Percentiles rank a stretch among this genome's conserved stretches.
phyloP scores from a whole-genome alignment of 2,113 vertebrate species.

The Pseudorasbora parva region DNA sequence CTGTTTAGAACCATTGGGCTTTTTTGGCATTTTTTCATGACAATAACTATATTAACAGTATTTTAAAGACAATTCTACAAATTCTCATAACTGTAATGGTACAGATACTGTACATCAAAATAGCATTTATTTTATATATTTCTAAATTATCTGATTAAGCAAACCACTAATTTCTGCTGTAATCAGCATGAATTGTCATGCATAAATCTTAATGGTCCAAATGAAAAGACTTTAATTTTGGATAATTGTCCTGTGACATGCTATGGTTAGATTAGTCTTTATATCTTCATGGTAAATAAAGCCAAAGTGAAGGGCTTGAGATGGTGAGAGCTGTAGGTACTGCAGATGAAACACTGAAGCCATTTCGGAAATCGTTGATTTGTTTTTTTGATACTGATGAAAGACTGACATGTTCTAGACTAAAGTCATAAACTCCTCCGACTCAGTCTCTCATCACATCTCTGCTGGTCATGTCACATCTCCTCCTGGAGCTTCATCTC shows the following conservation, averaged over 20 bases:
- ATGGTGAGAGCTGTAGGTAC: background rate
- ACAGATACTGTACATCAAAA: background rate
- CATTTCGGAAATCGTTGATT: background rate
- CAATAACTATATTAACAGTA: background rate
- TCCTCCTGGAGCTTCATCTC: slow-evolving; percentile 26
- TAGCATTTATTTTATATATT: background rate
- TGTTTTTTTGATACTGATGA: background rate
- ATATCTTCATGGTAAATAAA: background rate
- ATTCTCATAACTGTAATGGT: background rate
- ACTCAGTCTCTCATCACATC: background rate
- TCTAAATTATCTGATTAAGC: background rate
- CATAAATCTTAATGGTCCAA: background rate
- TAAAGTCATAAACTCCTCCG: background rate
- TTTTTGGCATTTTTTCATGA: too few relatives aligned
- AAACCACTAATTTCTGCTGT: background rate
- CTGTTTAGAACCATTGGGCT: background rate
- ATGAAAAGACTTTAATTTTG: background rate
- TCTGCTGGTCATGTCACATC: slow-evolving; percentile 8
- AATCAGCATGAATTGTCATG: background rate
- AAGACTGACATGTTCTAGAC: background rate
- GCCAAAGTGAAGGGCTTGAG: background rate
- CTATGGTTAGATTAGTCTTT: background rate
- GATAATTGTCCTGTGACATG: background rate
- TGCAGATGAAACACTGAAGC: background rate
- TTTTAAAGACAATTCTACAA: background rate